Percentiles rank a stretch among this genome's conserved stretches.
phyloP scores from a whole-genome alignment of 2,888 invertebrate species.

The Capitulum mitella region DNA sequence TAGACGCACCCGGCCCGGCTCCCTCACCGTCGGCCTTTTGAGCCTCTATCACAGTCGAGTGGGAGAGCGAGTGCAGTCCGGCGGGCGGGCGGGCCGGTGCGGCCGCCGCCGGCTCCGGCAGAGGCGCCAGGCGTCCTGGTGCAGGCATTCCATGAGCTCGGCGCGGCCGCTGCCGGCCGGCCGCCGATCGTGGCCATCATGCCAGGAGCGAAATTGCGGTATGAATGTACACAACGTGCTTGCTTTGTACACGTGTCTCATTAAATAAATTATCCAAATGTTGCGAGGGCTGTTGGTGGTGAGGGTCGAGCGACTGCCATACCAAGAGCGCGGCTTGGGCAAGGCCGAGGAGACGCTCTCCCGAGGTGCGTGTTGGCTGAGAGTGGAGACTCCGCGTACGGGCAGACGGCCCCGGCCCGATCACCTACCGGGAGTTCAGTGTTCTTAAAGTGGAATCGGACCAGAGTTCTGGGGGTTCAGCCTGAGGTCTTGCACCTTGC shows the following conservation, averaged over 20 bases:
- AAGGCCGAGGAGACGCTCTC: too few species aligned
- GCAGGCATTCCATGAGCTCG: neutral
- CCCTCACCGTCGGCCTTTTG: neutral
- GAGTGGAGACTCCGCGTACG: too few species aligned
- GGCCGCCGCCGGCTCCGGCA: neutral
- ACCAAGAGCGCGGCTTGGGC: too few species aligned
- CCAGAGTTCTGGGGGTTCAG: too few species aligned
- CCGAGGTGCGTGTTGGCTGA: too few species aligned
- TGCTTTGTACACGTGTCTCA: constrained; percentile 23
- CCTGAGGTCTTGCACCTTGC: too few species aligned
- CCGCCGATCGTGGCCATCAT: too few species aligned
- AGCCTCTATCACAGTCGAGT: neutral
- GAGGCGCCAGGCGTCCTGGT: constrained; percentile 10
- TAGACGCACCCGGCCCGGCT: neutral
- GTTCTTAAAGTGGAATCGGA: too few species aligned
- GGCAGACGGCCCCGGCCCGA: too few species aligned
- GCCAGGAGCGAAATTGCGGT: neutral
- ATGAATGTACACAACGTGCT: constrained; percentile 15
- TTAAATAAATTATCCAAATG: constrained; percentile 22
- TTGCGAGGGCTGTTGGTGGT: too few species aligned
- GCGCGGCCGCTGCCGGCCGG: neutral
- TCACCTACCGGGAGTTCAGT: too few species aligned
- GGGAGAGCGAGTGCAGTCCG: neutral
- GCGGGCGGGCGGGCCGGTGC: neutral
- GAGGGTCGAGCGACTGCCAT: too few species aligned